phyloP scores from a whole-genome alignment of 92 coral and sea anemone species.

The Paramuricea clavata region DNA sequence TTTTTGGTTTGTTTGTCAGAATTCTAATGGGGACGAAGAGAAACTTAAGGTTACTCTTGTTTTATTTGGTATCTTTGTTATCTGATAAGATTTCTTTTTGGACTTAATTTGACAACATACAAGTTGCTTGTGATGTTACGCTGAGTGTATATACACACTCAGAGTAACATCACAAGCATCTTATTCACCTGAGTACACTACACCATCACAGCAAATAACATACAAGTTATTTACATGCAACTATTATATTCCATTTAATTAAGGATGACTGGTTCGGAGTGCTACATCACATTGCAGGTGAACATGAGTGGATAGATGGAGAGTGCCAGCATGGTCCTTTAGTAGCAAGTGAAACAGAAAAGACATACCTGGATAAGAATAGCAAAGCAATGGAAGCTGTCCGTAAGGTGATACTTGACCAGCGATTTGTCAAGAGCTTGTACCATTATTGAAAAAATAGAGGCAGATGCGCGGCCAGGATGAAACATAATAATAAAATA shows the following conservation, averaged over 20 bases:
- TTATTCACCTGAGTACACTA: background rate
- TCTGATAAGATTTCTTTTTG: background rate
- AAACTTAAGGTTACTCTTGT: conserved; percentile 59
- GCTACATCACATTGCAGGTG: too few relatives aligned
- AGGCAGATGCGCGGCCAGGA: too few relatives aligned
- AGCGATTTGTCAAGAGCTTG: background rate
- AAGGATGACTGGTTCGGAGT: background rate
- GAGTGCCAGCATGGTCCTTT: background rate
- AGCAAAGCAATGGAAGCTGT: background rate
- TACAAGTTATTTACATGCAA: background rate
- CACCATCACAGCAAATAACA: background rate
- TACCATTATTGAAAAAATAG: too few relatives aligned
- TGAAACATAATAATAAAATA: too few relatives aligned
- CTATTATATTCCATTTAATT: background rate
- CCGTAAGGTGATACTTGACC: background rate
- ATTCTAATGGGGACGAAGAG: conserved; percentile 62
- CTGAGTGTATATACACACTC: too few relatives aligned
- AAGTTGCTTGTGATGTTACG: too few relatives aligned
- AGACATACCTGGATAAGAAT: background rate
- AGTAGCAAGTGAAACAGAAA: background rate
- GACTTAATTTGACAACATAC: background rate
- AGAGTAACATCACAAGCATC: too few relatives aligned
- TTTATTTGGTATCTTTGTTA: too few relatives aligned
- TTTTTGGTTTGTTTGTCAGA: conserved; percentile 71
- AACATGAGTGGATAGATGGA: background rate